phyloP scores from a whole-genome alignment of 2,113 vertebrate species.

The Pseudolaguvia tuberculata region DNA sequence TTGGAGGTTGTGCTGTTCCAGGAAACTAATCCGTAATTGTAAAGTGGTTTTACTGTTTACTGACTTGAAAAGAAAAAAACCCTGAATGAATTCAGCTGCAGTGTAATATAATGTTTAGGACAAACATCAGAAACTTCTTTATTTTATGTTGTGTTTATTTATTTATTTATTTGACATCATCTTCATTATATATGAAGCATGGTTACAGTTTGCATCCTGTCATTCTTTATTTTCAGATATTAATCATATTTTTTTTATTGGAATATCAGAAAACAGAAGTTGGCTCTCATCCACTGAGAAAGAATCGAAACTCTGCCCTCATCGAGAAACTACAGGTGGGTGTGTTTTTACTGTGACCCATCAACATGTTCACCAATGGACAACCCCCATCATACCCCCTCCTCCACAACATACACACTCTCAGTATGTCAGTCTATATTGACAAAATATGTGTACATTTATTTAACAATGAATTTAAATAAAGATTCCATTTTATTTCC shows the following conservation, averaged over 20 bases:
- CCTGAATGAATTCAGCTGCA: not conserved
- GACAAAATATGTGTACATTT: not conserved
- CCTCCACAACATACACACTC: not conserved
- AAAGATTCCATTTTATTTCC: too few relatives aligned
- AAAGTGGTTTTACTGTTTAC: not conserved
- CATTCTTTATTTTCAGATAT: not conserved
- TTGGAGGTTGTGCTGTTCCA: too few relatives aligned
- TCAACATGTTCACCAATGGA: not conserved
- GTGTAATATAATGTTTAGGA: not conserved
- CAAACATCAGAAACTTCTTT: not conserved
- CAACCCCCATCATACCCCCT: too few relatives aligned
- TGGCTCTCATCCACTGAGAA: conserved; percentile 50
- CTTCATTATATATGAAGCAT: not conserved
- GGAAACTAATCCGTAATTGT: too few relatives aligned
- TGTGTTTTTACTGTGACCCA: conserved; percentile 17
- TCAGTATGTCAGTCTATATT: conserved; percentile 24
- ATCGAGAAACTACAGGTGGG: conserved; percentile 72
- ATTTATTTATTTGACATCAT: not conserved
- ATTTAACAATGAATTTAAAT: too few relatives aligned
- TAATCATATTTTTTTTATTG: conserved; percentile 24
- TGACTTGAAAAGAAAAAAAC: too few relatives aligned
- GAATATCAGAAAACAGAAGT: conserved; percentile 39
- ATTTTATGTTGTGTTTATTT: not conserved
- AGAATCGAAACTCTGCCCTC: conserved; percentile 67
- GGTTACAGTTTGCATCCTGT: not conserved